Conservation (phyloP, 2,888 invertebrate genomes). For the Molorchus minor region DNA sequence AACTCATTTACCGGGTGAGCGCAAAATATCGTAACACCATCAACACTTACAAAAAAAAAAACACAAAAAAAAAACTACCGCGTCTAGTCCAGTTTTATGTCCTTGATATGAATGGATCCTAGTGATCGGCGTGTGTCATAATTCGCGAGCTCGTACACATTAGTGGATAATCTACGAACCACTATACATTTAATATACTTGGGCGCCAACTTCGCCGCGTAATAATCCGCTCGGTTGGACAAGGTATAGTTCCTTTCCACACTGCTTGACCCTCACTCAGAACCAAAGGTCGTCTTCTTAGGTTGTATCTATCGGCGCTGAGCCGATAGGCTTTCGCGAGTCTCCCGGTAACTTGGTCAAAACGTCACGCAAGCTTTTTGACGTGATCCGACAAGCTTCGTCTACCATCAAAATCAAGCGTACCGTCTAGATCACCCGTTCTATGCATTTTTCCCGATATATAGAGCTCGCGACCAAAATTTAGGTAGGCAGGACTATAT, state of each 20-base stretch:
- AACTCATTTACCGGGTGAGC: too few relatives aligned
- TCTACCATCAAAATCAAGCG: neutral
- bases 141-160: slow-evolving; percentile 16
- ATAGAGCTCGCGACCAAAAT: slow-evolving; percentile 41
- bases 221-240: slow-evolving; percentile 30
- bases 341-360: slow-evolving; percentile 5
- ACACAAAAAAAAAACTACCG: neutral
- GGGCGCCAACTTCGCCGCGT: slow-evolving; percentile 34
- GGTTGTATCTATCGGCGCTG: slow-evolving; percentile 17
- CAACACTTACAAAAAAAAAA: slow-evolving; percentile 7
- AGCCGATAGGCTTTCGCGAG: slow-evolving; percentile 27
- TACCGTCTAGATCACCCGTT: slow-evolving; percentile 8
- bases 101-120: slow-evolving; percentile 5
- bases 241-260: slow-evolving; percentile 25
- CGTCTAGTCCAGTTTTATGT: neutral
- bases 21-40: too few relatives aligned
- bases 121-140: neutral
- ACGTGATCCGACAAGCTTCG: slow-evolving; percentile 1
- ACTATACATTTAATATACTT: slow-evolving; percentile 28
- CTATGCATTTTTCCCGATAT: too few relatives aligned
- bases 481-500: too few relatives aligned
- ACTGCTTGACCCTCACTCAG: slow-evolving; percentile 14
- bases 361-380: slow-evolving; percentile 4
- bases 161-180: slow-evolving; percentile 6
- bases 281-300: slow-evolving; percentile 15